A percentile compares a stretch with the other conserved stretches of the same genome.
phyloP scores from a whole-genome alignment of 2,888 invertebrate species.

The Bedellia somnulentella region DNA sequence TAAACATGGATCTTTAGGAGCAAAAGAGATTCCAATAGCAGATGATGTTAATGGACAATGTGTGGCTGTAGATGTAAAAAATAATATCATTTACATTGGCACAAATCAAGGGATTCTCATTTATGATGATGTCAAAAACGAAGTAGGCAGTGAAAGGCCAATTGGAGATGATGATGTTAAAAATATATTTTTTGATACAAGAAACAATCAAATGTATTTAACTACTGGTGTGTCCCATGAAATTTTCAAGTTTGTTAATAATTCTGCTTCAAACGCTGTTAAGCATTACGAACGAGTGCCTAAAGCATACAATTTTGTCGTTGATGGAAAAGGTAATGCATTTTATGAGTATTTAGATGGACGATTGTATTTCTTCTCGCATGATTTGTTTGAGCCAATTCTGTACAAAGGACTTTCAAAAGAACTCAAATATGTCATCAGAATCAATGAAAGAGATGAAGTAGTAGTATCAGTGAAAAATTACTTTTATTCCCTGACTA shows the following conservation, averaged over 20 bases:
- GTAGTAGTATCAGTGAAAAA: slow-evolving; percentile 43
- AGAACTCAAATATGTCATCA: slow-evolving; percentile 39
- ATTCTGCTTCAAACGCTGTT: slow-evolving; percentile 40
- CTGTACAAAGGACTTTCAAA: slow-evolving; percentile 47
- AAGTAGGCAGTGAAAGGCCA: slow-evolving; percentile 38
- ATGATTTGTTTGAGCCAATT: slow-evolving; percentile 37
- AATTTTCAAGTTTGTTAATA: slow-evolving; percentile 37
- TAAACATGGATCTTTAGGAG: slow-evolving; percentile 37
- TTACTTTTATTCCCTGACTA: slow-evolving; percentile 29
- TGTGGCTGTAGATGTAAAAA: slow-evolving; percentile 27
- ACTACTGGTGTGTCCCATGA: slow-evolving; percentile 38
- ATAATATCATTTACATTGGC: slow-evolving; percentile 36
- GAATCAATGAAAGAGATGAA: slow-evolving; percentile 37
- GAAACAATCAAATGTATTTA: slow-evolving; percentile 41
- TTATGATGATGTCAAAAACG: slow-evolving; percentile 33
- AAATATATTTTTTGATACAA: slow-evolving; percentile 40
- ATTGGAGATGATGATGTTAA: slow-evolving; percentile 48
- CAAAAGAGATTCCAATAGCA: slow-evolving; percentile 33
- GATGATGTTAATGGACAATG: slow-evolving; percentile 43
- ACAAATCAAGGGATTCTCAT: slow-evolving; percentile 43
- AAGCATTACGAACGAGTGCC: slow-evolving; percentile 40
- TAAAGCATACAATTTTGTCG: slow-evolving; percentile 39
- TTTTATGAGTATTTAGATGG: slow-evolving; percentile 49
- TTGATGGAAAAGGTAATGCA: slow-evolving; percentile 35
- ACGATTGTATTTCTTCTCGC: slow-evolving; percentile 36